Base-by-base conservation (phyloP, 2,113 vertebrate genomes). In the Anolis carolinensis region DNA sequence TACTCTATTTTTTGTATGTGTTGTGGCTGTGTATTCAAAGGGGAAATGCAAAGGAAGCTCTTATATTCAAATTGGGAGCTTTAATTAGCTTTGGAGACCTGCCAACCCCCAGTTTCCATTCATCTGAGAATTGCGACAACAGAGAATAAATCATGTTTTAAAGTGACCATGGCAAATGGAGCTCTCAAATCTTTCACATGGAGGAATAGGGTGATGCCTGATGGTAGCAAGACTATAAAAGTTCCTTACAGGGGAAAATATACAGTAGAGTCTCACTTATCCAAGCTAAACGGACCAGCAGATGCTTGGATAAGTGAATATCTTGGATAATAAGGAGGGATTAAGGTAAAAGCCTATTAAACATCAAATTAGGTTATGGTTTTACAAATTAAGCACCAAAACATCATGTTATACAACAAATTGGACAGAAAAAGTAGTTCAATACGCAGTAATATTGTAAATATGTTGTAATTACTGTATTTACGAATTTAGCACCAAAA, bases 1-100 rank as follows among this genome's bases (percentile, higher is more conserved):
- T n/a, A 18, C 91, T 62, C 87, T 90, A 93, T 87, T 90, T 85
- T 89, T 84, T 34, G 76, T 59, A 89, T 32, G 90, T 89, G 84
- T 85, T 63, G 79, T 89, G 32, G 44, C n/a, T 70, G 14, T 75
- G 71, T 34, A 67, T 86, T 86, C 83, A 89, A 90, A 86, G 70
- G 86, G 90, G 88, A 87, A 93, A 92, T 80, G 89, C 91, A 89
- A 92, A 93, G 73, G 73, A 86, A 94, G 88, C 89, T 95, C 71
- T 91, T 89, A 81, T 92, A 89, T 91, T 93, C 76, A 93, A 94
- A 90, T 91, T 14, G 77, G 89, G 83, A 91, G 81, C 85, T 92
- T 91, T 94, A 94, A 89, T 94, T 93, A 93, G 91, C 92, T 92
- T 87, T 92, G 81, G 87, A 93, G 30, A 92, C 87, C 85, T 80